A percentile compares a stretch with the other conserved stretches of the same genome.
Evolutionary conservation across 2,888 invertebrate genomes (phyloP).

Genomic region (Esperia sulphurella): DNA sequence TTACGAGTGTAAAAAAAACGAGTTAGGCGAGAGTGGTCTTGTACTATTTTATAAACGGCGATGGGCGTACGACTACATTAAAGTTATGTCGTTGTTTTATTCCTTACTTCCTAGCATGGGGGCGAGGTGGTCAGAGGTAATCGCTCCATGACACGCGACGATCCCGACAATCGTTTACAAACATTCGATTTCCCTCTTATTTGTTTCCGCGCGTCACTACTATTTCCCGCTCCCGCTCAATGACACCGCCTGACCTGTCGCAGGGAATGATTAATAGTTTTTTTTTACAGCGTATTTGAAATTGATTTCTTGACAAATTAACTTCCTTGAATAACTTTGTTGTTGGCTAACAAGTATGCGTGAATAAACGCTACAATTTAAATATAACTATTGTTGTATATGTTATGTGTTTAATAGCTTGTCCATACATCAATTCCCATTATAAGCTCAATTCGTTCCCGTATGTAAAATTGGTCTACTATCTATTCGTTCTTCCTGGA

Average conservation of each 20-base stretch:
- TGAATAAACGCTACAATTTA: no score
- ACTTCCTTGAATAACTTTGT: no score
- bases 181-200: constrained; percentile 70
- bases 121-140: constrained; percentile 42
- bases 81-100: constrained; percentile 12
- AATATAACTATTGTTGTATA: no score
- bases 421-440: no score
- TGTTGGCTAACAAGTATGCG: no score
- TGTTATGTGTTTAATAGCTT: no score
- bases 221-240: constrained; percentile 51
- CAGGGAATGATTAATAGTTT: constrained; percentile 7
- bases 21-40: constrained; percentile 3
- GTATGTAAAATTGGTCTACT: no score
- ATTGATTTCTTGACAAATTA: neutral
- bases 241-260: constrained; percentile 34
- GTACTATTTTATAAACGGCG: constrained; percentile 5
- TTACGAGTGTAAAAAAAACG: neutral
- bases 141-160: constrained; percentile 57
- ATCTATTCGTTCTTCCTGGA: no score
- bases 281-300: neutral
- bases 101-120: constrained; percentile 15
- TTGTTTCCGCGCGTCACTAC: constrained; percentile 58
- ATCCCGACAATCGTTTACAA: constrained; percentile 62
- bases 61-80: constrained; percentile 9
- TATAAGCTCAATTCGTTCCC: no score